Percentiles rank a stretch among this genome's conserved stretches.
phyloP scores from a whole-genome alignment of 2,113 vertebrate species.

The Podilymbus podiceps region DNA sequence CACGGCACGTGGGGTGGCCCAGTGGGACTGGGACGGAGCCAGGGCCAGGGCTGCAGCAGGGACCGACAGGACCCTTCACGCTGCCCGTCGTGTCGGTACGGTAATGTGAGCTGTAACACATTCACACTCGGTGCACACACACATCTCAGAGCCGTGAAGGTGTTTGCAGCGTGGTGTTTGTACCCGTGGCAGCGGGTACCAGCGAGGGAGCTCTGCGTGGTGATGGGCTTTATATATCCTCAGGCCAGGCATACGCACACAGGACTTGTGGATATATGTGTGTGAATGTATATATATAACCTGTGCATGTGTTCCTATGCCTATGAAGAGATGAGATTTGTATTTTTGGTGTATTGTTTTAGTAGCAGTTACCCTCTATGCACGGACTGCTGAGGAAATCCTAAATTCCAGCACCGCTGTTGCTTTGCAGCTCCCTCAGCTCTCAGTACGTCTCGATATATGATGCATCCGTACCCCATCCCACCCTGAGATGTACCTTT shows the following conservation, averaged over 20 bases:
- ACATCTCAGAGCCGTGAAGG: background rate
- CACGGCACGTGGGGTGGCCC: fast-evolving
- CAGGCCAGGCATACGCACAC: background rate
- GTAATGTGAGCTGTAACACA: background rate
- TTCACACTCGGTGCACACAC: fast-evolving
- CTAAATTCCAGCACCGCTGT: background rate
- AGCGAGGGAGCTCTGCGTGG: background rate
- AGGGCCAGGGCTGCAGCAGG: background rate
- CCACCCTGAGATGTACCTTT: background rate
- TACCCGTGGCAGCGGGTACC: background rate
- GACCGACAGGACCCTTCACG: fast-evolving
- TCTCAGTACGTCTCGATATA: background rate
- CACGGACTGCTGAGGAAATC: background rate
- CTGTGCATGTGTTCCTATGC: background rate
- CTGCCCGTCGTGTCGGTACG: fast-evolving
- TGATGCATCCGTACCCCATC: background rate
- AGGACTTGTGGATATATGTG: fast-evolving
- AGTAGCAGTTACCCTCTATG: background rate
- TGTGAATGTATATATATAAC: background rate
- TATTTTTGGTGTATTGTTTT: background rate
- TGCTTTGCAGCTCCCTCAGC: background rate
- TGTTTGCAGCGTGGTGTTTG: background rate
- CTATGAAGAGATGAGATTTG: background rate
- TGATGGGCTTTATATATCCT: background rate
- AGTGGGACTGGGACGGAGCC: background rate